Evolutionary conservation across 2,797 vertebrate species (phyloP), one percentile per base, ranked within the genome.

Genomic region (Pterois miles): DNA sequence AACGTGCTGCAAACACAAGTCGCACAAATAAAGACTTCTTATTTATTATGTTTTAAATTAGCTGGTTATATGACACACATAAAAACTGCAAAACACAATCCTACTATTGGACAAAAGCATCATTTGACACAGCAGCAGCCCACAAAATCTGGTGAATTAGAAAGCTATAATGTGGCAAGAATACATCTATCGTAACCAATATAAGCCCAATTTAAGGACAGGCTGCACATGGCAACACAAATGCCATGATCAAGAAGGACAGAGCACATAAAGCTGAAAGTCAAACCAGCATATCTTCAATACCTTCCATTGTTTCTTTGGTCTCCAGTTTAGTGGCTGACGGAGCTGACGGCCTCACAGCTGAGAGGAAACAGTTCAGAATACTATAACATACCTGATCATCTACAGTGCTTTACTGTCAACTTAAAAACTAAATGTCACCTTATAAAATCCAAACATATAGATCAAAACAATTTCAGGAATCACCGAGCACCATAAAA

Each of bases 251-350:
- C 33, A 56, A 82, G 52, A 68, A 53, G 16, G 36, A 84, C 54
- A 31, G 3, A 73, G 31, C 33, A 82, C 53, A 78, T 71, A 38
- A 67, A 69, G 63, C 74, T 74, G 25, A 25, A 71, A 83, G 40
- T 48, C 29, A 78, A 31, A 27, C 36, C 48, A 65, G 52, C 25
- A 70, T 36, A 57, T 23, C 46, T 14, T 70, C 59, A 78, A 64
- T 89, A 92, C 90, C 90, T 91, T 83, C 77, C 4, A 31, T 1
- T 52, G 54, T 83, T 84, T 79, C 82, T 81, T 76, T 84, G 74
- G 59, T 73, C 50, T 86, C 85, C 67, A 66, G 18, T 83, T 81
- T 48, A 67, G 65, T 63, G 27, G 68, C 46, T 60, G 78, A 31
- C 68, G 76, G 20, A 71, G 64, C 52, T 71, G 78, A 52, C 1